Conservation (phyloP, 2,113 vertebrate species). For the Saguinus imperator region DNA sequence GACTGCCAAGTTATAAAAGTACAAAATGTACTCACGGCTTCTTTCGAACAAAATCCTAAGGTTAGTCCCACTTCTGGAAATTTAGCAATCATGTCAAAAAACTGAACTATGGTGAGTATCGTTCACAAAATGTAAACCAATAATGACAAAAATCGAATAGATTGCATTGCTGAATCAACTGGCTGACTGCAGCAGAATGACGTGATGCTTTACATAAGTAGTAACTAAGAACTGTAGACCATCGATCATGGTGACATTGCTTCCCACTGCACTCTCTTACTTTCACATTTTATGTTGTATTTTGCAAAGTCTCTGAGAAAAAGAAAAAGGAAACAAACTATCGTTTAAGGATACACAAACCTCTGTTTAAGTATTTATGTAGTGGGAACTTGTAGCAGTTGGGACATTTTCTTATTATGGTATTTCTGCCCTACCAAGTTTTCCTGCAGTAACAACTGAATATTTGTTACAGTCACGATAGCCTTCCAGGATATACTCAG, state of each 20-base stretch:
- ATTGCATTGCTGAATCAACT: not conserved
- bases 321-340: not conserved
- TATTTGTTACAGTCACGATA: not conserved
- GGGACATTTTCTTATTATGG: not conserved
- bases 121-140: not conserved
- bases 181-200: not conserved
- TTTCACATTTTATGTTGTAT: not conserved
- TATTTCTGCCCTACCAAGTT: not conserved
- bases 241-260: accelerated
- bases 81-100: not conserved
- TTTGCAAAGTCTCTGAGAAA: not conserved
- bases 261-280: not conserved
- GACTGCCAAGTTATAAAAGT: not conserved
- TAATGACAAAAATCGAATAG: not conserved
- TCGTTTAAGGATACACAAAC: not conserved
- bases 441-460: not conserved
- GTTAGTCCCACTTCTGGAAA: constrained; percentile 17
- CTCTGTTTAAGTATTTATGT: not conserved
- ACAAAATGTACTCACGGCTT: not conserved
- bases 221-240: not conserved
- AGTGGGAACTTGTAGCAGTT: not conserved
- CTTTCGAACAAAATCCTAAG: not conserved
- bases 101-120: not conserved
- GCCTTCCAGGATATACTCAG: not conserved
- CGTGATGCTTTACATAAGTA: not conserved